Evolutionary conservation across 2,113 vertebrate species (phyloP).

Genomic region (Todiramphus saurophagus): DNA sequence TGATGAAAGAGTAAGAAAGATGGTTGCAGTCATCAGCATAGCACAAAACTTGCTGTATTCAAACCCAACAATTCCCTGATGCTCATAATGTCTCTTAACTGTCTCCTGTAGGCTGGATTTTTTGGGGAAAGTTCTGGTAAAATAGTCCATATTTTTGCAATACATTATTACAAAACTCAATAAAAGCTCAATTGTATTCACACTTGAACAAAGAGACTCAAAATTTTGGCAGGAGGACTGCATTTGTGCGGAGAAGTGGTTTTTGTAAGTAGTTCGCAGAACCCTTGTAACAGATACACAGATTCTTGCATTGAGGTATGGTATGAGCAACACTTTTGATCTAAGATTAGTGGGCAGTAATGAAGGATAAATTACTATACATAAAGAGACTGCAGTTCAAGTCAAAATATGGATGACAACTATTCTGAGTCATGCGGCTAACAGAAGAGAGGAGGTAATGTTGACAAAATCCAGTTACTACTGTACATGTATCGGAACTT

Average conservation of each 20-base stretch:
- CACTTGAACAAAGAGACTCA: not conserved
- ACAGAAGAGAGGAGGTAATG: not conserved
- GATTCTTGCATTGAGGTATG: not conserved
- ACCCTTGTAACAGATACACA: not conserved
- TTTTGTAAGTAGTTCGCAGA: not conserved
- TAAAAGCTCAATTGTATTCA: not conserved
- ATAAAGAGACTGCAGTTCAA: not conserved
- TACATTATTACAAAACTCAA: not conserved
- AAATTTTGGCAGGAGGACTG: not conserved
- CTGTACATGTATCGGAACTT: not conserved
- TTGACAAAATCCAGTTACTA: not conserved
- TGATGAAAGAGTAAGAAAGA: not conserved
- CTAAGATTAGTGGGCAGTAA: not conserved
- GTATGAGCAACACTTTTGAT: not conserved
- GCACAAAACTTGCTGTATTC: not conserved
- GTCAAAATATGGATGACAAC: not conserved
- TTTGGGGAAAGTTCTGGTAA: not conserved
- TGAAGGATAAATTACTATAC: not conserved
- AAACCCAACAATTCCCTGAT: not conserved
- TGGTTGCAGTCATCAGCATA: not conserved
- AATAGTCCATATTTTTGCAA: not conserved
- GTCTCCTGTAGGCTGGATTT: not conserved
- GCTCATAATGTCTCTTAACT: not conserved
- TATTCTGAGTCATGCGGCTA: not conserved
- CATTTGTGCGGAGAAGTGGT: not conserved